phyloP scores from a whole-genome alignment of 2,113 vertebrate species.

The Psilopsiagon aurifrons region DNA sequence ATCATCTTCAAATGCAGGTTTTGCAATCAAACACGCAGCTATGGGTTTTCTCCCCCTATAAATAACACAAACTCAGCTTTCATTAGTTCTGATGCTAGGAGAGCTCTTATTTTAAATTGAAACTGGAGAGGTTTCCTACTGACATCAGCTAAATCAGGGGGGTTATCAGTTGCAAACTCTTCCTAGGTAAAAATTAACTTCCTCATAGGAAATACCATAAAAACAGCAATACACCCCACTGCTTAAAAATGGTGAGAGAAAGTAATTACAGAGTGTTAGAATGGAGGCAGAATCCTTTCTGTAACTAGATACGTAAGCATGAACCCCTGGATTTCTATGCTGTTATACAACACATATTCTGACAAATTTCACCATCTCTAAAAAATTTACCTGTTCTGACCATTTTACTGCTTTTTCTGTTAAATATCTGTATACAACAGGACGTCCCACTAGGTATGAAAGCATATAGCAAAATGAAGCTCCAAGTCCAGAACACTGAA shows the following conservation, averaged over 20 bases:
- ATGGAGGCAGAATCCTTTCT: neutral
- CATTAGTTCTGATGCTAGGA: neutral
- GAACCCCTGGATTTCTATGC: neutral
- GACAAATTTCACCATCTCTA: neutral
- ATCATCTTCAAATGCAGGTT: neutral
- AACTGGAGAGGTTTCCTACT: neutral
- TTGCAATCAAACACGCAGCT: neutral
- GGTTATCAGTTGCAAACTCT: neutral
- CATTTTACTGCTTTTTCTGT: conserved; percentile 94
- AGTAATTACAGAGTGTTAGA: neutral
- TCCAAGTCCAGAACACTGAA: conserved; percentile 94
- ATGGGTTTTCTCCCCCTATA: neutral
- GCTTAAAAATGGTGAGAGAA: neutral
- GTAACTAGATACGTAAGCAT: neutral
- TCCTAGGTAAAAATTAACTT: neutral
- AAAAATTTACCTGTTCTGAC: conserved; percentile 90
- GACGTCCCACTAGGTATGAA: conserved; percentile 95
- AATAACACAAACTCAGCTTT: neutral
- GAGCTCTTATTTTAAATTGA: neutral
- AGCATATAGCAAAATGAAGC: conserved; percentile 98
- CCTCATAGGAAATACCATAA: neutral
- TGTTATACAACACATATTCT: neutral
- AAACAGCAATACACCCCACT: neutral
- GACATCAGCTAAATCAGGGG: neutral
- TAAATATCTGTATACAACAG: conserved; percentile 95